Conservation (phyloP, 2,113 vertebrate species). For the Nestor notabilis region DNA sequence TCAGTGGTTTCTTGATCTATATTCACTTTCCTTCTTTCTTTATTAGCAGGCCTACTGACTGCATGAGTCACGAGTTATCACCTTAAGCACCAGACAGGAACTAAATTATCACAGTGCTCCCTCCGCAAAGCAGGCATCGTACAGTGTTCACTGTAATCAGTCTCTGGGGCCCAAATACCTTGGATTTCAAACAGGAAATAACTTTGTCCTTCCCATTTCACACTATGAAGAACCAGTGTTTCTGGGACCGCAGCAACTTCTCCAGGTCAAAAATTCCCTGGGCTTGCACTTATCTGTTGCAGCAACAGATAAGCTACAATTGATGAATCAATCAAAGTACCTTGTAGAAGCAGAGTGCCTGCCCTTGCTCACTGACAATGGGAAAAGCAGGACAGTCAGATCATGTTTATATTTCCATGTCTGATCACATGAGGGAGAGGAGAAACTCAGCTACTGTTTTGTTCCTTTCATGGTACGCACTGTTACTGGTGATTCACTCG, state of each 20-base stretch:
- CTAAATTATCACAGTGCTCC: neutral
- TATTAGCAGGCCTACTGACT: neutral
- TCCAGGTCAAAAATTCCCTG: neutral
- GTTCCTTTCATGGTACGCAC: neutral
- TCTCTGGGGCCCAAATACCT: neutral
- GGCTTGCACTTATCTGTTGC: neutral
- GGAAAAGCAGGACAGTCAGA: neutral
- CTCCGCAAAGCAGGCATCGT: neutral
- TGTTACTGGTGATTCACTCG: accelerated
- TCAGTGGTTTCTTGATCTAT: neutral
- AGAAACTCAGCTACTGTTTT: neutral
- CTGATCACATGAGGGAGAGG: neutral
- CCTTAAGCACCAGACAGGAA: neutral
- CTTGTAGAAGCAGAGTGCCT: neutral
- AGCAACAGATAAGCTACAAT: neutral
- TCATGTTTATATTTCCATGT: neutral
- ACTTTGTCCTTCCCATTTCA: neutral
- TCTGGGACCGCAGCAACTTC: neutral
- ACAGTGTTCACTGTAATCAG: neutral
- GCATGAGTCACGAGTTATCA: neutral
- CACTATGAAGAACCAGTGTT: neutral
- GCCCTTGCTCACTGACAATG: neutral
- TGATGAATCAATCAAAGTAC: neutral
- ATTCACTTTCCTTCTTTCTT: neutral
- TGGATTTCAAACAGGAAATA: neutral